Conservation (phyloP, 35 echinoderm and acorn worm genomes). For the Apostichopus parvimensis region DNA sequence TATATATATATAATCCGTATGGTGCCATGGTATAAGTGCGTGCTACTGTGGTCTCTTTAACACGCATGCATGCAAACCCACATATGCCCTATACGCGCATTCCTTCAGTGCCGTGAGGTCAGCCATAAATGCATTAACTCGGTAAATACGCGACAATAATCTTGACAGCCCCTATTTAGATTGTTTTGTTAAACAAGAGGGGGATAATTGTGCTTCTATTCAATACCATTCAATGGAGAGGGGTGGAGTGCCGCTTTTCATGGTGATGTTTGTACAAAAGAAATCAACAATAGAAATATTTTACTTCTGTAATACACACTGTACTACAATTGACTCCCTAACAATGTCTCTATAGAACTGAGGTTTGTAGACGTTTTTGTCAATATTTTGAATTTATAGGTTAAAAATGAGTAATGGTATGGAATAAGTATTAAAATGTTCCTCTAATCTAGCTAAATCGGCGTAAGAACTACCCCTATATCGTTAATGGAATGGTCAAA, state of each 20-base stretch:
- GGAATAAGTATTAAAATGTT: not conserved
- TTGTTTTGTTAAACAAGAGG: slow-evolving; percentile 51
- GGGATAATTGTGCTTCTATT: slow-evolving; percentile 35
- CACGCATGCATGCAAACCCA: not conserved
- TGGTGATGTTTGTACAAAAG: slow-evolving; percentile 25
- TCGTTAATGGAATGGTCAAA: slow-evolving; percentile 30
- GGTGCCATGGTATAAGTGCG: too few relatives aligned
- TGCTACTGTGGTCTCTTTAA: not conserved
- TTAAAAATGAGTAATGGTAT: not conserved
- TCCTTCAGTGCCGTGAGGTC: slow-evolving; percentile 7
- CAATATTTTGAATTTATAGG: not conserved
- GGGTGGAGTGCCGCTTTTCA: slow-evolving; percentile 42
- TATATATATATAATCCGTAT: too few relatives aligned
- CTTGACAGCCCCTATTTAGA: slow-evolving; percentile 46
- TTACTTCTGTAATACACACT: slow-evolving; percentile 26
- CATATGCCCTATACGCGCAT: not conserved
- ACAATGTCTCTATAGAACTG: not conserved
- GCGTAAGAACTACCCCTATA: not conserved
- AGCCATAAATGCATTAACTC: slow-evolving; percentile 37
- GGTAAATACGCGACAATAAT: slow-evolving; percentile 19
- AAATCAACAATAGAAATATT: slow-evolving; percentile 10
- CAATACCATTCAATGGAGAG: slow-evolving; percentile 48
- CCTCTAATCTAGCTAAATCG: not conserved
- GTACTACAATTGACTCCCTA: slow-evolving; percentile 5
- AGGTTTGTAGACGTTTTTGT: not conserved